phyloP scores from a whole-genome alignment of 2,888 invertebrate species.

The Arrhopalites spinosus region DNA sequence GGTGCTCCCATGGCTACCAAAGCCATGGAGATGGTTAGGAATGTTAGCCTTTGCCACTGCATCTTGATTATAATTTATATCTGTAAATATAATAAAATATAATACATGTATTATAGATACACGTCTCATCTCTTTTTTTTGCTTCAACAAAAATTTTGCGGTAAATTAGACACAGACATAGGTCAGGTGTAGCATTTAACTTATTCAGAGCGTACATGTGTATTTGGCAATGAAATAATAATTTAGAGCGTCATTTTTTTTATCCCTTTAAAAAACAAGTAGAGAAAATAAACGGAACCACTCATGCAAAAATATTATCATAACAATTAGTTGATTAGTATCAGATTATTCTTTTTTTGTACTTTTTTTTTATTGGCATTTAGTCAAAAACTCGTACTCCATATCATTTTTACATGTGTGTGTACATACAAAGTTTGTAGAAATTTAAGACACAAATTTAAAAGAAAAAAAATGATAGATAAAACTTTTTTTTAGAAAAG shows the following conservation, averaged over 20 bases:
- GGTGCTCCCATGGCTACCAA: conserved; percentile 54
- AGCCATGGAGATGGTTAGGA: conserved; percentile 55
- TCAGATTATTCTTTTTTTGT: background rate
- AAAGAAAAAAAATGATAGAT: too few species aligned
- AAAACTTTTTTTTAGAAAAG: too few species aligned
- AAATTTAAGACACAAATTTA: too few species aligned
- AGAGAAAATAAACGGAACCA: background rate
- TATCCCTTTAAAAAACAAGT: too few species aligned
- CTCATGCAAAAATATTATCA: background rate
- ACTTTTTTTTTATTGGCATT: background rate
- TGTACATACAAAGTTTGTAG: background rate
- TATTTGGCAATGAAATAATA: too few species aligned
- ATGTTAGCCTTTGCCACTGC: conserved; percentile 54
- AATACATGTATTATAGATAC: too few species aligned
- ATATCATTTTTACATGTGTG: background rate
- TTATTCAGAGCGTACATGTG: too few species aligned
- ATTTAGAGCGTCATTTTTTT: too few species aligned
- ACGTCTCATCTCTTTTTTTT: too few species aligned
- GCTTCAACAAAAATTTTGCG: too few species aligned
- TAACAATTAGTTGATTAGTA: background rate
- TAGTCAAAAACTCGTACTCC: background rate
- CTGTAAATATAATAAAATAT: background rate
- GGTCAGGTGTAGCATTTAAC: conserved; percentile 1
- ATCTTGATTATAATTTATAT: conserved; percentile 37
- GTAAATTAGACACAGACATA: background rate